Evolutionary conservation across 92 coral and sea anemone genomes (phyloP).

Genomic region (Diadumene lineata): DNA sequence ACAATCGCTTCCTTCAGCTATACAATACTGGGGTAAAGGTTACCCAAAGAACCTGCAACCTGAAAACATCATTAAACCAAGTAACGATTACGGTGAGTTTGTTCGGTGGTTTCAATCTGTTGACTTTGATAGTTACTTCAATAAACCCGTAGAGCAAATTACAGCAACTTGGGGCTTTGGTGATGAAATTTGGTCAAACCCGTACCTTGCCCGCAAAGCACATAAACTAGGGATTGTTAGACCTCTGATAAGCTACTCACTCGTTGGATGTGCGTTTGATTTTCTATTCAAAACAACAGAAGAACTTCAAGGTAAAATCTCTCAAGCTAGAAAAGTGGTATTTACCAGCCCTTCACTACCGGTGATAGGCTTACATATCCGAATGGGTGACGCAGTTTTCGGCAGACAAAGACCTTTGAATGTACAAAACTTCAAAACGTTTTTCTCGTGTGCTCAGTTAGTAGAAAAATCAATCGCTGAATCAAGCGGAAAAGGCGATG

Average conservation of each 20-base stretch:
- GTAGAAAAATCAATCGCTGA: slow-evolving; percentile 6
- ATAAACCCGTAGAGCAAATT: slow-evolving; percentile 51
- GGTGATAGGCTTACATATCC: slow-evolving; percentile 56
- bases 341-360: slow-evolving; percentile 10
- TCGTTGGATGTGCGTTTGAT: slow-evolving; percentile 58
- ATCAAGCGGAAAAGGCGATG: background rate
- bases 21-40: slow-evolving; percentile 61
- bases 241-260: slow-evolving; percentile 5
- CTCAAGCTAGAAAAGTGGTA: slow-evolving; percentile 21
- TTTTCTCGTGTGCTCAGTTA: slow-evolving; percentile 47
- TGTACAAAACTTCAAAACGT: slow-evolving; percentile 31
- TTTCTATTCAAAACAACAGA: slow-evolving; percentile 58
- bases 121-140: slow-evolving; percentile 41
- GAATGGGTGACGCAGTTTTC: slow-evolving; percentile 67
- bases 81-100: slow-evolving; percentile 25
- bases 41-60: slow-evolving; percentile 21
- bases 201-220: slow-evolving; percentile 25
- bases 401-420: slow-evolving; percentile 23
- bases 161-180: slow-evolving; percentile 67
- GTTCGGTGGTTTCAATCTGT: slow-evolving; percentile 35
- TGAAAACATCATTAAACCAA: slow-evolving; percentile 15
- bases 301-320: slow-evolving; percentile 31
- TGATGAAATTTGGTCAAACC: slow-evolving; percentile 47
- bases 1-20: slow-evolving; percentile 32
- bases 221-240: slow-evolving; percentile 16